These are phyloP conservation scores for Lasiommata megera DNA, from an alignment of 2,888 invertebrate species.

Conservation along the genomic window DNA sequence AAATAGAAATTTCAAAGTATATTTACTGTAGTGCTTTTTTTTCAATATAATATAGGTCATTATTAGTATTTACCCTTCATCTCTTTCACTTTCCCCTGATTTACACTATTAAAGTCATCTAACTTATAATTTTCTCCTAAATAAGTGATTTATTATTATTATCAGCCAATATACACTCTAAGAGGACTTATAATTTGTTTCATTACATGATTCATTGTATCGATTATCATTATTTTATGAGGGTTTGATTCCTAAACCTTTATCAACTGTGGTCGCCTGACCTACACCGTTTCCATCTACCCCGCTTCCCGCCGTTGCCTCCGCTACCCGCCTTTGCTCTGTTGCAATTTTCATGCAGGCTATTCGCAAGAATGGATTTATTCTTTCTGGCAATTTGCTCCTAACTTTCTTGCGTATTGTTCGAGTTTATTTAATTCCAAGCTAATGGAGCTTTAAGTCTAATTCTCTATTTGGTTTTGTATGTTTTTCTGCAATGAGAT, in stretches of 20 bases:
- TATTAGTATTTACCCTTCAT: too few species aligned
- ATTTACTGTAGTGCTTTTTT: too few species aligned
- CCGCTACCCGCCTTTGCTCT: constrained; percentile 60
- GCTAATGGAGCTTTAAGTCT: constrained; percentile 55
- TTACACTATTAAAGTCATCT: too few species aligned
- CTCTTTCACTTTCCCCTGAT: too few species aligned
- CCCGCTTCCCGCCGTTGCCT: constrained; percentile 9
- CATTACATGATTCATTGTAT: not conserved
- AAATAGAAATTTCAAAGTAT: too few species aligned
- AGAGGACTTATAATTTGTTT: too few species aligned
- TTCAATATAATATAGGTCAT: too few species aligned
- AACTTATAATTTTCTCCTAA: too few species aligned
- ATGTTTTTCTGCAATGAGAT: constrained; percentile 9
- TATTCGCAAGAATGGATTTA: constrained; percentile 72
- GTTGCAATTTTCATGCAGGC: constrained; percentile 78
- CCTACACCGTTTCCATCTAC: constrained; percentile 35
- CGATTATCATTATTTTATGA: too few species aligned
- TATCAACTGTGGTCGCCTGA: not conserved
- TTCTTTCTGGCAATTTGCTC: constrained; percentile 73
- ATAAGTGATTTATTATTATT: too few species aligned
- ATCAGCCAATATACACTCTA: too few species aligned
- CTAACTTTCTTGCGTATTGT: constrained; percentile 55
- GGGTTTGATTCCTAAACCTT: not conserved
- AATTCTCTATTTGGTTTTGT: constrained; percentile 18
- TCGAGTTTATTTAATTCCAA: constrained; percentile 63